A percentile compares a stretch with the other conserved stretches of the same genome.
Conservation (phyloP, 2,113 vertebrate species). For the Otis tarda region DNA sequence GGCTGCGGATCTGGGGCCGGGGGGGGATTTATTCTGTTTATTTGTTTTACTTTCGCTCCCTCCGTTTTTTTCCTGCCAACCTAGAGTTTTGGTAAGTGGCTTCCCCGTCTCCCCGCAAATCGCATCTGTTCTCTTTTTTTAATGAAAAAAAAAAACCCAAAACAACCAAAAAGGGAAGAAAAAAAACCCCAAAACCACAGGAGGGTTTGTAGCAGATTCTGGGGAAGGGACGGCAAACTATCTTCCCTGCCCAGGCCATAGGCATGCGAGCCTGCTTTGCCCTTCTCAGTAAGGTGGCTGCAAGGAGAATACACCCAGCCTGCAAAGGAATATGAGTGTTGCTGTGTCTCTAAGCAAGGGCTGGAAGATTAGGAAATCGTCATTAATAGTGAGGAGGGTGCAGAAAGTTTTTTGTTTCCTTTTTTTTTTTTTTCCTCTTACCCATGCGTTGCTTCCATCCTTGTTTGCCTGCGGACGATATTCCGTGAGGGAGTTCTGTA, state of each 20-base stretch:
- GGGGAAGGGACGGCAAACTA: not conserved
- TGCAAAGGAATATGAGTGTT: not conserved
- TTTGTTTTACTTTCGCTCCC: not conserved
- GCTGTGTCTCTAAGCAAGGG: not conserved
- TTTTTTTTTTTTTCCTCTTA: not conserved
- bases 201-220: not conserved
- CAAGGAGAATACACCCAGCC: not conserved
- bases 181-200: not conserved
- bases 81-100: not conserved
- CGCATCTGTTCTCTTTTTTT: not conserved
- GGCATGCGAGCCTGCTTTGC: not conserved
- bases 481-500: not conserved
- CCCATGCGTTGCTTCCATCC: not conserved
- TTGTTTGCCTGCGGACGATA: not conserved
- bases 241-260: not conserved
- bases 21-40: fast-evolving
- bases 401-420: not conserved
- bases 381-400: not conserved
- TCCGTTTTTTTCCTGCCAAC: not conserved
- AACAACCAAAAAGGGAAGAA: no score
- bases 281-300: not conserved
- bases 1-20: not conserved
- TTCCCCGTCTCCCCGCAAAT: not conserved
- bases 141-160: not conserved
- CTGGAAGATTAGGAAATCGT: not conserved